Conservation (phyloP, 2,113 vertebrate genomes). For the Trogon melanurus region DNA sequence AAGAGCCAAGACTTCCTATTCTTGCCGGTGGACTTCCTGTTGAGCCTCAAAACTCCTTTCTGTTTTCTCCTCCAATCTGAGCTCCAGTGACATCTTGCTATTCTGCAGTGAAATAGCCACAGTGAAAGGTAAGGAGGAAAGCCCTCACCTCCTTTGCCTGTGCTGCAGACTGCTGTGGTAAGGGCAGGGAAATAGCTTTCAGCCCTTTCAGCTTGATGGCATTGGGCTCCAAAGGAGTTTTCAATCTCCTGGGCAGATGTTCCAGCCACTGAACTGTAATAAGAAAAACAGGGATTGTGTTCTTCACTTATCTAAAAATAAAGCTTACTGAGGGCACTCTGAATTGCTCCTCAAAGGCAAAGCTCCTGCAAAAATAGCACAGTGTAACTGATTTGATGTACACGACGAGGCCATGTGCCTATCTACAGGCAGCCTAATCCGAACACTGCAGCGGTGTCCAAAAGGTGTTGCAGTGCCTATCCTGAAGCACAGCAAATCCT, state of each 20-base stretch:
- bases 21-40: not conserved
- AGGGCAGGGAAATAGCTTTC: not conserved
- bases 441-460: not conserved
- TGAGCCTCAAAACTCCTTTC: not conserved
- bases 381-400: not conserved
- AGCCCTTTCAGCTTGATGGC: not conserved
- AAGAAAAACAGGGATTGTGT: not conserved
- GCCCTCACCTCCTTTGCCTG: not conserved
- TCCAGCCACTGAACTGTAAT: slow-evolving; percentile 11
- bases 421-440: not conserved
- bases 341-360: slow-evolving; percentile 34
- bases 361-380: not conserved
- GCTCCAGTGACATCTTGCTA: not conserved
- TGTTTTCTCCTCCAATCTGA: not conserved
- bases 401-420: rapidly evolving
- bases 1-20: not conserved
- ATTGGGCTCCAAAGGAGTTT: not conserved
- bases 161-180: not conserved
- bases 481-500: not conserved
- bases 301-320: slow-evolving; percentile 22
- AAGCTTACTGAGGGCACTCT: not conserved
- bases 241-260: slow-evolving; percentile 10
- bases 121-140: not conserved
- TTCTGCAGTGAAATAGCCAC: not conserved
- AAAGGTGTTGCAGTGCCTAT: not conserved